phyloP scores from a whole-genome alignment of 2,797 vertebrate genomes.

The Cynodonichthys magdalenae region DNA sequence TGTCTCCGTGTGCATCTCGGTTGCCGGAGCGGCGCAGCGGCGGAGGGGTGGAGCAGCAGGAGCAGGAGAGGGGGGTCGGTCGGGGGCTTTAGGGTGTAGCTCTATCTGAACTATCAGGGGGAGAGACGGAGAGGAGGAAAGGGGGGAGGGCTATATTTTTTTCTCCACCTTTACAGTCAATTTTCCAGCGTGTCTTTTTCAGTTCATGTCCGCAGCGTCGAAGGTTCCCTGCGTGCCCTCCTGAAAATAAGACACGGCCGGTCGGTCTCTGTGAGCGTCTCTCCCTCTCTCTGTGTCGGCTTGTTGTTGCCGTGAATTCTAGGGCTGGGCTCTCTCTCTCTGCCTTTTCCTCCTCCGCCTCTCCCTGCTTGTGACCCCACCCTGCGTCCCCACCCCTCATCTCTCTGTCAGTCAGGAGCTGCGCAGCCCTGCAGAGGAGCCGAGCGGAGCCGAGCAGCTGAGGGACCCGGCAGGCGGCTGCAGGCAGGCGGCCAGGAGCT shows the following conservation, averaged over 20 bases:
- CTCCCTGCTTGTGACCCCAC: conserved; percentile 91
- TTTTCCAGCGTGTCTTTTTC: conserved; percentile 54
- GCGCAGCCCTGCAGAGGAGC: conserved; percentile 66
- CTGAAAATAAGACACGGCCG: conserved; percentile 35
- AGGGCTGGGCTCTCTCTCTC: conserved; percentile 86
- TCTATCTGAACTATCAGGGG: conserved; percentile 62
- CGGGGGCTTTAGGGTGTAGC: conserved; percentile 65
- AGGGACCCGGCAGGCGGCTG: conserved; percentile 33
- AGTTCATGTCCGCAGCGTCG: conserved; percentile 81
- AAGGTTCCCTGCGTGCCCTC: conserved; percentile 65
- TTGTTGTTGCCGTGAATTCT: conserved; percentile 83
- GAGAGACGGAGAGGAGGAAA: conserved; percentile 44
- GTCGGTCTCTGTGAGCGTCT: conserved; percentile 33
- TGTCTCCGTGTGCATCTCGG: conserved; percentile 88
- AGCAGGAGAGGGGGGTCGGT: conserved; percentile 66
- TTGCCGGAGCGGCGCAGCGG: conserved; percentile 75
- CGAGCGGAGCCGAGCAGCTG: conserved; percentile 29
- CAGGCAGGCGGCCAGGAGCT: conserved; percentile 13
- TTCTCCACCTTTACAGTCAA: conserved; percentile 69
- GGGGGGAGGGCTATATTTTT: conserved; percentile 52
- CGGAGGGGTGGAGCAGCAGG: conserved; percentile 77
- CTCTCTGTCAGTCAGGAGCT: conserved; percentile 73
- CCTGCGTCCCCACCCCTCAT: conserved; percentile 92
- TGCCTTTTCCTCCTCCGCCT: conserved; percentile 87
- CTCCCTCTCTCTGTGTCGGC: conserved; percentile 61